Percentiles rank a stretch among this genome's conserved stretches.
Evolutionary conservation across 2,113 vertebrate species (phyloP).

Genomic region (Crocuta crocuta): DNA sequence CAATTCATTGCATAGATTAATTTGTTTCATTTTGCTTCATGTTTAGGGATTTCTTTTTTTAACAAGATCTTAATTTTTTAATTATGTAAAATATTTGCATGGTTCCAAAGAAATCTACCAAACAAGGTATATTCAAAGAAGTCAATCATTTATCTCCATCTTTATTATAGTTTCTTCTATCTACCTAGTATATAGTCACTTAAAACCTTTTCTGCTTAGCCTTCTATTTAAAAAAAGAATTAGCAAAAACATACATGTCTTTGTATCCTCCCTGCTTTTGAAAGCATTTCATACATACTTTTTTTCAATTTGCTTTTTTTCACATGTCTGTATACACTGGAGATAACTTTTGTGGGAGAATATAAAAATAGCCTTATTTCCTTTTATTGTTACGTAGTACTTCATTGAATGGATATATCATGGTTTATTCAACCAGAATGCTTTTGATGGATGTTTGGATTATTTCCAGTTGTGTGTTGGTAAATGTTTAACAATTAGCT

Average conservation of each 20-base stretch:
- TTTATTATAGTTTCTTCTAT: not conserved
- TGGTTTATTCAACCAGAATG: not conserved
- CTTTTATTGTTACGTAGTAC: not conserved
- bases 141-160: not conserved
- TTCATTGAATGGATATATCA: not conserved
- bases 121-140: not conserved
- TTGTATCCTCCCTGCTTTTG: not conserved
- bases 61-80: conserved; percentile 34
- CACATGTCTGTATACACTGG: not conserved
- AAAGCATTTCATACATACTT: not conserved
- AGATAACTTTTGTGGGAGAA: not conserved
- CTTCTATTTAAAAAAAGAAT: not conserved
- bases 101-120: not conserved
- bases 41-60: not conserved
- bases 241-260: not conserved
- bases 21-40: conserved; percentile 46
- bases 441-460: not conserved
- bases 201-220: not conserved
- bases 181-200: not conserved
- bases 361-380: not conserved
- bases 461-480: not conserved
- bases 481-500: not conserved
- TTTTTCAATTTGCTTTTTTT: not conserved
- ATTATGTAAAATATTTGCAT: not conserved
- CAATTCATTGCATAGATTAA: not conserved